A percentile compares a stretch with the other conserved stretches of the same genome.
phyloP scores from a whole-genome alignment of 1,140 invertebrate species.

The Holcopasites calliopsidis region DNA sequence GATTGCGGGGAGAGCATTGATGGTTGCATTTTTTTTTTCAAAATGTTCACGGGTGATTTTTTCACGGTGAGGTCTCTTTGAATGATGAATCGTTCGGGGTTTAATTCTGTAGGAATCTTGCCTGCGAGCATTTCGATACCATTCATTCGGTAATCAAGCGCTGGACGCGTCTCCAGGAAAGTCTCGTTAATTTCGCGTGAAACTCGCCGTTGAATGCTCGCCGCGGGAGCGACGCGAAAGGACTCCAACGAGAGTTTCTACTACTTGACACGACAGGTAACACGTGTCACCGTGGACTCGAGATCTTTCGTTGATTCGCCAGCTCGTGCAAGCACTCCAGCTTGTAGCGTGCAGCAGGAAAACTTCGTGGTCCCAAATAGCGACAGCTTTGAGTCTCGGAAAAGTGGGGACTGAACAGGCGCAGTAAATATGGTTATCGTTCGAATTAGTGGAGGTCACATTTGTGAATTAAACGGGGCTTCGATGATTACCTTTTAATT shows the following conservation, averaged over 20 bases:
- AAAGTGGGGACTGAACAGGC: too few relatives aligned
- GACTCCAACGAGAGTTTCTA: constrained; percentile 6
- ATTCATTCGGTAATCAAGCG: not conserved
- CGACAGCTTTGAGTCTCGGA: too few relatives aligned
- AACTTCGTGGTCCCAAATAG: not conserved
- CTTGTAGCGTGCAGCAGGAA: not conserved
- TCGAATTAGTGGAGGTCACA: too few relatives aligned
- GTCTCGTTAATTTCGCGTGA: constrained; percentile 20
- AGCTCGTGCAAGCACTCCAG: constrained; percentile 1
- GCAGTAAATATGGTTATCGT: too few relatives aligned
- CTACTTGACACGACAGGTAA: not conserved
- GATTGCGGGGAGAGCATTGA: not conserved
- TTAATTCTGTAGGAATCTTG: not conserved
- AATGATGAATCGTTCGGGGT: too few relatives aligned
- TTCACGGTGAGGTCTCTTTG: too few relatives aligned
- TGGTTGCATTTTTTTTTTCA: too few relatives aligned
- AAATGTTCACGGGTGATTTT: too few relatives aligned
- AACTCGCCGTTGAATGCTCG: not conserved
- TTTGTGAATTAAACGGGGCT: too few relatives aligned
- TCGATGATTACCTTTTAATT: too few relatives aligned
- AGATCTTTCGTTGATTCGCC: constrained; percentile 24
- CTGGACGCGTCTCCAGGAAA: not conserved
- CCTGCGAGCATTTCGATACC: not conserved
- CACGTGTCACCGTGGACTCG: not conserved
- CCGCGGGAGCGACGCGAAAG: not conserved